Evolutionary conservation across 2,888 invertebrate species (phyloP), one percentile per base, ranked within the genome.

Genomic region (Epistrophe eligans): DNA sequence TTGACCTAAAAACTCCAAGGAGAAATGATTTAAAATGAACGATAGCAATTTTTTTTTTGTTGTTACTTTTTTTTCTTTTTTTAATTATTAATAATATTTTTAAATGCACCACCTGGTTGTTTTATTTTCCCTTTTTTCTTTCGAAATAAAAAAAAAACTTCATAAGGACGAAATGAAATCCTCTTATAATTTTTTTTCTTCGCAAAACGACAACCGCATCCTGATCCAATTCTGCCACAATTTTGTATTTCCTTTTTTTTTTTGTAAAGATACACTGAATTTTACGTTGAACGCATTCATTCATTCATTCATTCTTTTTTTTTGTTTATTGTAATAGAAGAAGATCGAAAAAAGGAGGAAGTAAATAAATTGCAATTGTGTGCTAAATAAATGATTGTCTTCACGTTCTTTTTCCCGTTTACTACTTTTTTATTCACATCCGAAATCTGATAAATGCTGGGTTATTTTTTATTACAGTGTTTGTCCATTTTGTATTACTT

Each of bases 151-250:
- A 52, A 15, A 50, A 60, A 40, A 17, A 13, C 24, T 50, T n/a
- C 9, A 15, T 24, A 32, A 62, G 55, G 40, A 82, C 17, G 45
- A 50, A 60, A 35, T 28, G 40, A 48, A 35, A 48, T 73, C 38
- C 73, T 50, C 32, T 73, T 70, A 45, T 38, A 40, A 55, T n/a
- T n/a, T 71, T 11, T 48, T 67, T 58, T 67, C n/a, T 55, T 52
- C 66, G 55, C 32, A 43, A 62, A 77, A 45, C 62, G 62, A 57
- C 83, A 71, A 76, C 79, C 87, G 40, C 87, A 87, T 87, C 79
- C 87, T 87, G 87, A 87, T 87, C 79, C 60, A 82, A 83, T 87
- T 87, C 79, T 83, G 83, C 83, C 87, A 76, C 66, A 60, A 38
- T 19, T 67, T 70, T 24, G 35, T 2, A 35, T 73, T 80, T 60